Base-by-base conservation (phyloP, 2,797 vertebrate species). In the Clarias laeviceps region DNA sequence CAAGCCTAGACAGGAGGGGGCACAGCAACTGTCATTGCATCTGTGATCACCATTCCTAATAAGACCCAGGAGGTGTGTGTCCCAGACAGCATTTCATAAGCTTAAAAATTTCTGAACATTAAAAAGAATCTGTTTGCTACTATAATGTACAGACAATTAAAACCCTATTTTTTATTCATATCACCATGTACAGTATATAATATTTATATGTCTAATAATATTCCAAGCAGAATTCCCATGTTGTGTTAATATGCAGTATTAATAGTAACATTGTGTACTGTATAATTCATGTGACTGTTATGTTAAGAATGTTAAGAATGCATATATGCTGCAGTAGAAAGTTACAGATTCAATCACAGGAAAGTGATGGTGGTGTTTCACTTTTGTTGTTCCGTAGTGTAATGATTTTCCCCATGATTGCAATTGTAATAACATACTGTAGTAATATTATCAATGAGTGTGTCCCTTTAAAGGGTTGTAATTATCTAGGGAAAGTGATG, bases 301-400 rank as follows among this genome's bases (percentile, higher is more conserved):
- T 66, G 24, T 64, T 54, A 24, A 73, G 66, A 54, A 29, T 85
- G 45, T 69, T 54, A 24, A 73, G 59, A 54, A 29, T 85, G 57
- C 80, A 74, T 40, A 68, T 32, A 79, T 45, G 64, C 69, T 84
- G 72, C 24, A 50, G 56, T 66, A 83, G 29, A 82, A 65, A 54
- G 18, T 64, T 45, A 82, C 62, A 81, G 76, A 86, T 86, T 84
- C 80, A 84, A 1, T 80, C 7, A 80, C 65, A 80, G 40, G 11
- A 80, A 59, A 32, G 40, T 14, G 45, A 64, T 61, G 59, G 80
- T 59, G 82, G 78, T 86, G 87, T 87, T 87, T 86, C 27, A 83
- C 29, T n/a, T 15, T 80, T 11, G 74, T 54, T 5, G 27, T 80
- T 82, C 79, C 45, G 37, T 68, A 77, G 62, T 8, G 22, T 61